Evolutionary conservation across 37 sponge, comb jelly and placozoan species (phyloP).

Genomic region (Mnemiopsis leidyi): DNA sequence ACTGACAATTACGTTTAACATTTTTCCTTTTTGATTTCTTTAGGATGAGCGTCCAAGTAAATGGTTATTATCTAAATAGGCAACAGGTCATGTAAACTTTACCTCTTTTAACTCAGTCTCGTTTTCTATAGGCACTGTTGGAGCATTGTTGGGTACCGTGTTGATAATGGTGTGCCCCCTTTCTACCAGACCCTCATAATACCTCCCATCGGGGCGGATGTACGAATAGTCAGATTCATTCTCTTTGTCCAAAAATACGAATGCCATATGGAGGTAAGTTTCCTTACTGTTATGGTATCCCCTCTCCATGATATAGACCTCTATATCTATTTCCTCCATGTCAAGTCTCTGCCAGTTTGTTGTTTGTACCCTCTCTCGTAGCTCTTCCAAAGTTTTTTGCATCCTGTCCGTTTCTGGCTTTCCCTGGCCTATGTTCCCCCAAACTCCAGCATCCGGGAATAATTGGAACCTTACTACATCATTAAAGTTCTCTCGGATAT

Average conservation of each 20-base stretch:
- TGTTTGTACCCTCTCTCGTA: neutral
- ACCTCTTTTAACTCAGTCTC: neutral
- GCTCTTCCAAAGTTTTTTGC: slow-evolving; percentile 9
- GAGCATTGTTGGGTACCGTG: neutral
- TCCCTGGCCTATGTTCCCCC: slow-evolving; percentile 15
- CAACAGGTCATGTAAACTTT: too few species aligned
- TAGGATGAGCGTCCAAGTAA: too few species aligned
- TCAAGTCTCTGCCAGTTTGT: neutral
- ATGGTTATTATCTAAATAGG: too few species aligned
- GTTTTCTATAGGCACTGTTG: neutral
- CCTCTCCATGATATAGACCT: slow-evolving; percentile 18
- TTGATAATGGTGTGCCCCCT: neutral
- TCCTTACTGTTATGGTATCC: neutral
- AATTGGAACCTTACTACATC: neutral
- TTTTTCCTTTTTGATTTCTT: too few species aligned
- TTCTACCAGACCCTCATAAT: neutral
- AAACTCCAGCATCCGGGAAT: neutral
- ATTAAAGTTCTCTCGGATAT: neutral
- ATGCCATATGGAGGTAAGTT: neutral
- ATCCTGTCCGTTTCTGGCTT: neutral
- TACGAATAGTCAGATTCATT: neutral
- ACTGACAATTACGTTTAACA: too few species aligned
- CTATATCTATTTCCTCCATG: neutral
- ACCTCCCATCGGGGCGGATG: neutral
- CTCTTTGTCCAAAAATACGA: too few species aligned